Evolutionary conservation across 2,888 invertebrate genomes (phyloP).

Genomic region (Kryphioiulus occultus): DNA sequence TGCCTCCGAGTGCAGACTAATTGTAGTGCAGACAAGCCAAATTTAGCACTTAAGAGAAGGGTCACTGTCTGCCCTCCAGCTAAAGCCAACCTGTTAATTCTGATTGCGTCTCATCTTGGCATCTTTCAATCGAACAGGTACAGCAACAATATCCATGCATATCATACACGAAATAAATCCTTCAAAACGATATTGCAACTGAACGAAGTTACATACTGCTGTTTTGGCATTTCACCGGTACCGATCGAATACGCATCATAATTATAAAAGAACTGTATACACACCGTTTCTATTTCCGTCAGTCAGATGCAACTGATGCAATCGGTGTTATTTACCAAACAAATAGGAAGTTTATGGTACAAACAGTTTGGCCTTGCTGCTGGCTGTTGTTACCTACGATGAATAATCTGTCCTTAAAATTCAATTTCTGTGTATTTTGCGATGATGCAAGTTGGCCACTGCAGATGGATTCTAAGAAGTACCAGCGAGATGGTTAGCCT

Average conservation of each 20-base stretch:
- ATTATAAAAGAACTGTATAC: neutral
- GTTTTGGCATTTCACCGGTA: no score
- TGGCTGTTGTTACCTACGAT: neutral
- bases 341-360: neutral
- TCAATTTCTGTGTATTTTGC: neutral
- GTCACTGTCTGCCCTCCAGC: constrained; percentile 23
- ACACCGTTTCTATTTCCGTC: neutral
- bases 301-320: neutral
- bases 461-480: neutral
- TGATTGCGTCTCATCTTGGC: neutral
- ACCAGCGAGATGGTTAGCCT: neutral
- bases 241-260: no score
- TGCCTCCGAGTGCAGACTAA: neutral
- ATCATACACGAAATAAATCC: no score
- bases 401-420: neutral
- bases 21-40: neutral
- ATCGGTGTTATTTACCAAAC: neutral
- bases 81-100: neutral
- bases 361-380: neutral
- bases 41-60: constrained; percentile 14
- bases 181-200: no score
- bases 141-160: no score
- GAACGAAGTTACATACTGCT: no score
- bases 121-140: no score
- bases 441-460: neutral